A percentile compares a stretch with the other conserved stretches of the same genome.
These are phyloP conservation scores for Temnothorax nylanderi DNA, from an alignment of 1,140 invertebrate species.

Conservation along the genomic window DNA sequence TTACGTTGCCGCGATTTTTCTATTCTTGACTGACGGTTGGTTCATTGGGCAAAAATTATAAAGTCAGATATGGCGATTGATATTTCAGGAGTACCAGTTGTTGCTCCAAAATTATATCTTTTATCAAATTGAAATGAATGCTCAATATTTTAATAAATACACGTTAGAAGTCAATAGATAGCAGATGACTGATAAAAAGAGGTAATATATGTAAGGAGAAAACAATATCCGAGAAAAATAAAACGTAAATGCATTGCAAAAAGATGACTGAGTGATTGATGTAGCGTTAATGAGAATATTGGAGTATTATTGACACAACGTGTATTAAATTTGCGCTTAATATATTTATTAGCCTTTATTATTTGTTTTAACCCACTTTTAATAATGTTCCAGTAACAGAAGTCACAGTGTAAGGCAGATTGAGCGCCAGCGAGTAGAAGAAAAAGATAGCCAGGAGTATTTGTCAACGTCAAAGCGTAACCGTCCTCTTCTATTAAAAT, in stretches of 20 bases:
- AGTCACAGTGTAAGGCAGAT: background rate
- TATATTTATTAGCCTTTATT: background rate
- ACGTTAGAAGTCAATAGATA: background rate
- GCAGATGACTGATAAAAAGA: background rate
- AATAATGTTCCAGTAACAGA: background rate
- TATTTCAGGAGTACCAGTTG: background rate
- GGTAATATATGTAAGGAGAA: background rate
- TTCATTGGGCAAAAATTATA: background rate
- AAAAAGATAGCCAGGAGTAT: conserved; percentile 17
- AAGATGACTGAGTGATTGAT: background rate
- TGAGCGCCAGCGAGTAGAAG: conserved; percentile 15
- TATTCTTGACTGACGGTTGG: background rate
- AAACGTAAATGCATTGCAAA: background rate
- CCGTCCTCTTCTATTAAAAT: conserved; percentile 32
- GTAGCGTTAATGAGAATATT: background rate
- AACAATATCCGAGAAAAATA: background rate
- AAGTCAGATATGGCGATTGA: background rate
- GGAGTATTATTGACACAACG: background rate
- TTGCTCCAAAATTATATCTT: background rate
- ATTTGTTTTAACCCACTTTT: background rate
- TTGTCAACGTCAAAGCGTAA: conserved; percentile 25
- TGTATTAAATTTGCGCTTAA: background rate
- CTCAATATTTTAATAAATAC: background rate
- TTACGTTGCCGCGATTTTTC: background rate
- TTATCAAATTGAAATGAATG: background rate